Conservation (phyloP, 2,113 vertebrate genomes). For the Hemibagrus wyckioides region DNA sequence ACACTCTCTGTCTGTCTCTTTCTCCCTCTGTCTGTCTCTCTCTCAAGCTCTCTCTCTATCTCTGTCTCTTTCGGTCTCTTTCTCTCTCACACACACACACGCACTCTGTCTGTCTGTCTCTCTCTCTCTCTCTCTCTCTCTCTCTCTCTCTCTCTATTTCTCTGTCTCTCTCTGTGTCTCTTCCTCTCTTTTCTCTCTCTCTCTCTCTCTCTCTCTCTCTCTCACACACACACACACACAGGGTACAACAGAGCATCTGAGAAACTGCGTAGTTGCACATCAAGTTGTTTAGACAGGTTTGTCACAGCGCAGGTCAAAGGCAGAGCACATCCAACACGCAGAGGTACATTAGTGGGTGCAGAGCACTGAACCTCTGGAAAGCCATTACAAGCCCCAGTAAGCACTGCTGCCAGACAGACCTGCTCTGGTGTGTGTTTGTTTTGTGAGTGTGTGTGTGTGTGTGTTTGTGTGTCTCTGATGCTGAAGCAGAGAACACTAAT, state of each 20-base stretch:
- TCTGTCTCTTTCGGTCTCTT: neutral
- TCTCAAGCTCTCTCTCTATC: neutral
- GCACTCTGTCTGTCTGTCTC: too few species aligned
- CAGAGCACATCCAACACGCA: constrained; percentile 30
- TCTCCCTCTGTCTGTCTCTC: neutral
- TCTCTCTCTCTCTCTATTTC: neutral
- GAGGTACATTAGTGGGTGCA: constrained; percentile 21
- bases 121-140: neutral
- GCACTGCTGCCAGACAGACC: constrained; percentile 23
- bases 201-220: neutral
- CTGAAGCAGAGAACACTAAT: neutral
- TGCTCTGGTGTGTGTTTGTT: constrained; percentile 5
- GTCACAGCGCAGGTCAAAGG: constrained; percentile 21
- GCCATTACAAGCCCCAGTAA: constrained; percentile 50
- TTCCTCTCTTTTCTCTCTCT: too few species aligned
- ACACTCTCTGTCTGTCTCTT: neutral
- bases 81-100: neutral
- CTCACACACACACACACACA: neutral
- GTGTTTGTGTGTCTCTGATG: neutral
- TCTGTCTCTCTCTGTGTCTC: neutral
- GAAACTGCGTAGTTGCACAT: constrained; percentile 7
- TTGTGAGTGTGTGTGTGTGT: neutral
- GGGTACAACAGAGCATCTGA: neutral
- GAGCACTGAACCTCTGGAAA: constrained; percentile 39
- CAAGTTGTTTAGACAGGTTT: constrained; percentile 35